Percentiles rank a stretch among this genome's conserved stretches.
phyloP scores from a whole-genome alignment of 2,113 vertebrate genomes.

The Nannospalax galili region DNA sequence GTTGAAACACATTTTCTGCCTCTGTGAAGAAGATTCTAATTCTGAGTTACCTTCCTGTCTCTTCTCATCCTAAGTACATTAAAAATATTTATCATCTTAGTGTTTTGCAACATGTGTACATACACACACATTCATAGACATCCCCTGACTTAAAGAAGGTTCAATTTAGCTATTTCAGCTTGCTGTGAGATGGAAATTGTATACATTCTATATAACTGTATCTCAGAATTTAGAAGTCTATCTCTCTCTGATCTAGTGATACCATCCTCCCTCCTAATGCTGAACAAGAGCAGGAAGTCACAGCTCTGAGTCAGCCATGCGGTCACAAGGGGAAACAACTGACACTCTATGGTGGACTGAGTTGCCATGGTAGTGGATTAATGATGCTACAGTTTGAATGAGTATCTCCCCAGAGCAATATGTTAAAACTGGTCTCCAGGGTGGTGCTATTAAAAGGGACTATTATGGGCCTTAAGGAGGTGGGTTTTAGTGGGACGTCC shows the following conservation, averaged over 20 bases:
- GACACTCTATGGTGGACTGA: background rate
- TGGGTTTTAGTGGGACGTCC: background rate
- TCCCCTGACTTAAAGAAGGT: background rate
- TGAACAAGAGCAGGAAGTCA: background rate
- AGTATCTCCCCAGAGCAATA: background rate
- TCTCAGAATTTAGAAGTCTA: background rate
- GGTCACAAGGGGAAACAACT: background rate
- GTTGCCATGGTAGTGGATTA: background rate
- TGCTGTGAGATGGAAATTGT: background rate
- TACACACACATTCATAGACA: background rate
- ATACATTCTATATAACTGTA: background rate
- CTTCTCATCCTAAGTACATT: background rate
- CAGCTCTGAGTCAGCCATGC: background rate
- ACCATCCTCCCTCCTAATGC: background rate
- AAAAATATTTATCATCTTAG: background rate
- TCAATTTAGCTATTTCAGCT: background rate
- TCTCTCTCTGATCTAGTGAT: background rate
- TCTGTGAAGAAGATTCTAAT: slow-evolving; percentile 33
- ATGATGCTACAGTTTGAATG: background rate
- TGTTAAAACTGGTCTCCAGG: background rate
- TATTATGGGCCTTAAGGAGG: background rate
- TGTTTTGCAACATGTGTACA: background rate
- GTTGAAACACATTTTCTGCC: background rate
- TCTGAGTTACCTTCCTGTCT: background rate
- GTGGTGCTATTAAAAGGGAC: background rate